Evolutionary conservation across 2,888 invertebrate species (phyloP), one percentile per base, ranked within the genome.

Genomic region (Pediacus dermestoides): DNA sequence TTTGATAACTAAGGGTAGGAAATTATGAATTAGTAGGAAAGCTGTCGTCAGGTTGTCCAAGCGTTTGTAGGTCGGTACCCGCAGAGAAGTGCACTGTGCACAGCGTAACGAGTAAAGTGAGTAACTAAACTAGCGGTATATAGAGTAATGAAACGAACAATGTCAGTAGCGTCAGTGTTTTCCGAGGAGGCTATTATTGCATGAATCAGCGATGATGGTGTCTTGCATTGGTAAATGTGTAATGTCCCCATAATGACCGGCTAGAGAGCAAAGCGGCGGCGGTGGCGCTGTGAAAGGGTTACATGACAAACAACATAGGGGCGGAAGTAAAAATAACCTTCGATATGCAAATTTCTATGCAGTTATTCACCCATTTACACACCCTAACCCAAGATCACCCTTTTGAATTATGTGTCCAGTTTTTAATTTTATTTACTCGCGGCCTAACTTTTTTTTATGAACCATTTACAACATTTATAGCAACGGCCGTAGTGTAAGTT

Each of bases 291-390:
- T 53, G 57, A 64, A 65, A 66, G 66, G 65, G 65, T 67, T 65
- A 63, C 55, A 63, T 62, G 62, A 63, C 64, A 59, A 61, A 65
- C 60, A 61, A 52, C 62, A 67, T 67, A 65, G 66, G 67, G 67
- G 67, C 65, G 64, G 65, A 66, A 65, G 63, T 62, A 60, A 60
- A 61, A 64, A 66, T 66, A 64, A 64, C 61, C 63, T 66, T 61
- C 63, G 60, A 63, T 66, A 66, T 67, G 67, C 66, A 67, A 66
- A 67, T 67, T 60, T 61, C 54, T 58, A 57, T 55, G 59, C 61
- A 63, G 64, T 67, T 66, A 64, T 64, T 66, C 64, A 64, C 61
- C 61, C 65, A 64, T 64, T 66, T 65, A 64, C 57, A 60, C 64
- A 61, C 64, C 63, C 65, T 44, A 48, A 41, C 46, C 42, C 32